phyloP scores from a whole-genome alignment of 2,797 vertebrate genomes.

The Chelon labrosus region DNA sequence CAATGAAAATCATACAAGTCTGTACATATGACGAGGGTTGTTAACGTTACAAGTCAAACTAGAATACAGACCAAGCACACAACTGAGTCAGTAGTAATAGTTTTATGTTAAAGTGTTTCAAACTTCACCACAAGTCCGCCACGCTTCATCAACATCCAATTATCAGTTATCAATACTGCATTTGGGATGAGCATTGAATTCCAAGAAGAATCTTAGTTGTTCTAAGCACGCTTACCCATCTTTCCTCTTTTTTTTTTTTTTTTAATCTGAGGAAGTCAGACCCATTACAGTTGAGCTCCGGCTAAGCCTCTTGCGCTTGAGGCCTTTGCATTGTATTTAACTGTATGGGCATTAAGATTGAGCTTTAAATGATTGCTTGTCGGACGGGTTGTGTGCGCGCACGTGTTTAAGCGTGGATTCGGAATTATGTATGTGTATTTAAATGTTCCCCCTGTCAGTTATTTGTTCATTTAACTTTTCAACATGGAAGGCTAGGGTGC shows the following conservation, averaged over 20 bases:
- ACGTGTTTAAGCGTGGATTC: conserved; percentile 9
- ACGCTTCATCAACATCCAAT: not conserved
- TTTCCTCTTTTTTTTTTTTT: conserved; percentile 23
- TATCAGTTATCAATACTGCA: not conserved
- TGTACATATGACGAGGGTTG: conserved; percentile 5
- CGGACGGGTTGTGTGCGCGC: conserved; percentile 13
- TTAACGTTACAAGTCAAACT: conserved; percentile 21
- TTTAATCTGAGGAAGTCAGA: conserved; percentile 37
- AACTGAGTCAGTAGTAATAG: not conserved
- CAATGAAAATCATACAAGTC: conserved; percentile 4
- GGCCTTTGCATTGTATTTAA: conserved; percentile 50
- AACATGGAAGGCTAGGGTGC: not conserved
- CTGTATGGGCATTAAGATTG: conserved; percentile 36
- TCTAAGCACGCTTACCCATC: conserved; percentile 5
- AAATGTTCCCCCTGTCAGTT: conserved; percentile 50
- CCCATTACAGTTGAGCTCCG: conserved; percentile 27
- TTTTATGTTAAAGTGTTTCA: too few species aligned
- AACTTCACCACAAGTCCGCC: too few species aligned
- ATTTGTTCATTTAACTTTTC: conserved; percentile 64
- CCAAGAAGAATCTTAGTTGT: not conserved
- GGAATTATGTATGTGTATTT: not conserved
- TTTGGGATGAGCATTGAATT: not conserved
- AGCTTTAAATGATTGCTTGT: conserved; percentile 43
- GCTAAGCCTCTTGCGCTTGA: conserved; percentile 31
- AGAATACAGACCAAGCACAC: conserved; percentile 2